These are phyloP conservation scores for Porites lobata DNA, from an alignment of 92 coral and sea anemone species.

Conservation along the genomic window DNA sequence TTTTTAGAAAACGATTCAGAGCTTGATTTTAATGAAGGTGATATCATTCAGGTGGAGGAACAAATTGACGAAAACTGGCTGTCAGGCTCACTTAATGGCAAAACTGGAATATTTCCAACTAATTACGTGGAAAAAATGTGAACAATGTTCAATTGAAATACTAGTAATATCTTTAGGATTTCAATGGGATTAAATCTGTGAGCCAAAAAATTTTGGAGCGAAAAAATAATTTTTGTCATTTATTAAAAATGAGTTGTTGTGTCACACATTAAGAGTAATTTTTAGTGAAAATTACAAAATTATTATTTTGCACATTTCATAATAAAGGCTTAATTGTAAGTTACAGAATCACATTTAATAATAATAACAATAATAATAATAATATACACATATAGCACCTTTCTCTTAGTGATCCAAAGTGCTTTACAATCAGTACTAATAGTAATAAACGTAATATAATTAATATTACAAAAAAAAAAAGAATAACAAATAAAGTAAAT, in stretches of 20 bases:
- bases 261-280: too few relatives aligned
- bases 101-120: conserved; percentile 88
- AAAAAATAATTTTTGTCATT: not conserved
- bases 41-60: conserved; percentile 81
- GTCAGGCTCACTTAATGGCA: conserved; percentile 85
- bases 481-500: too few relatives aligned
- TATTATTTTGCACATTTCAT: not conserved
- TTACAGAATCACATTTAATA: too few relatives aligned
- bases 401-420: too few relatives aligned
- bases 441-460: too few relatives aligned
- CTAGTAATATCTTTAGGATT: not conserved
- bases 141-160: not conserved
- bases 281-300: not conserved
- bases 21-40: conserved; percentile 95
- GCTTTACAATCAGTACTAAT: too few relatives aligned
- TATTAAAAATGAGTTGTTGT: not conserved
- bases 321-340: too few relatives aligned
- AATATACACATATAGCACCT: too few relatives aligned
- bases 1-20: conserved; percentile 91
- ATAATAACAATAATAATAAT: too few relatives aligned
- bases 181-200: conserved; percentile 1
- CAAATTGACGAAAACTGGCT: conserved; percentile 97
- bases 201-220: not conserved
- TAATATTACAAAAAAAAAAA: too few relatives aligned
- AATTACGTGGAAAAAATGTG: conserved; percentile 88